Evolutionary conservation across 2,113 vertebrate species (phyloP), one percentile per base, ranked within the genome.

Genomic region (Dipodomys merriami): DNA sequence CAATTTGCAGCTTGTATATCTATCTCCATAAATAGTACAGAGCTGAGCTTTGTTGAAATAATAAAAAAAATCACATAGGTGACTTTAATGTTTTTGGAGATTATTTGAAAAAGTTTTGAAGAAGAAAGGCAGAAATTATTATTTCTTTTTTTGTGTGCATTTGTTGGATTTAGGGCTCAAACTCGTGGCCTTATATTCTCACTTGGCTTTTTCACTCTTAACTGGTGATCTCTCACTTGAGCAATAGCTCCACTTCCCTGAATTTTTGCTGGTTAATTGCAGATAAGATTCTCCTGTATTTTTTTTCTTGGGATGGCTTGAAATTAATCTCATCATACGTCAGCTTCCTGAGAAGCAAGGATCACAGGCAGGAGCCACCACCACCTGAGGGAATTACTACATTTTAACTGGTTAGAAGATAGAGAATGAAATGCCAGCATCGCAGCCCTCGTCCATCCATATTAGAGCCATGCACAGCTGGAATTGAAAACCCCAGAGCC

Each of bases 21-120:
- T 83, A 86, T 90, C 7, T 4, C 1, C 8, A 39, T 30, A 89
- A 92, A 62, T 78, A 86, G 23, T 53, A 77, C 12, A 87, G 74
- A 91, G 18, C 2, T 76, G 82, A 71, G 4, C 57, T 5, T 90
- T 94, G 12, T 33, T 83, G 74, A 30, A 49, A 83, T 79, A 30
- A 69, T 74, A 7, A 72, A 65, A 39, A 49, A 78, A 68, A n/a
- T 79, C 65, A 78, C 22, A 80, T 25, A 15, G 20, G 57, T 88
- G 33, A 67, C 74, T 65, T 82, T 62, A 79, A 53, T 65, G 62
- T 78, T 87, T 95, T 81, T 23, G 71, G 88, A 89, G 77, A 65
- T 78, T 86, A 35, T 76, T 91, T 49, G 46, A 77, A 81, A 77
- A 1, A 7, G 33, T 67, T 74, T 23, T 53, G 7, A 46, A 71